A percentile compares a stretch with the other conserved stretches of the same genome.
These are phyloP conservation scores for Apostichopus leukothele DNA, from an alignment of 53 echinoderm and acorn worm species.

Conservation along the genomic window DNA sequence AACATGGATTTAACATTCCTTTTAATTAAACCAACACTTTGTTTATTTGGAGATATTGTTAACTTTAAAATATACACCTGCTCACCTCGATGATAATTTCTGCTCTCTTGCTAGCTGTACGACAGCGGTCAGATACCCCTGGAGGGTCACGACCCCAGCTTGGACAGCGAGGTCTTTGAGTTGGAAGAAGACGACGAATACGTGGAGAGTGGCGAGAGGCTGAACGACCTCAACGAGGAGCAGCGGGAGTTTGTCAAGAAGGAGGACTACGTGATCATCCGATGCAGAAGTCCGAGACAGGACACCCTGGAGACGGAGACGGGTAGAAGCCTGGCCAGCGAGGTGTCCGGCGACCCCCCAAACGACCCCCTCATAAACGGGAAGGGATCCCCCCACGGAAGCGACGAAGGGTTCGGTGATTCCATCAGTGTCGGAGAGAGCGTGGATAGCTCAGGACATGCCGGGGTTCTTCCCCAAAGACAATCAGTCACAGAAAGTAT, in stretches of 20 bases:
- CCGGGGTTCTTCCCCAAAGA: background rate
- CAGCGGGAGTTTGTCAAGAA: conserved; percentile 80
- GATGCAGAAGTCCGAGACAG: conserved; percentile 75
- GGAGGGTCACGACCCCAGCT: conserved; percentile 84
- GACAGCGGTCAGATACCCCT: conserved; percentile 44
- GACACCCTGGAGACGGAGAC: conserved; percentile 70
- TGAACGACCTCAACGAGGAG: conserved; percentile 70
- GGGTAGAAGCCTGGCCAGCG: conserved; percentile 77
- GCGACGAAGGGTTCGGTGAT: conserved; percentile 87
- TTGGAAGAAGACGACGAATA: conserved; percentile 90
- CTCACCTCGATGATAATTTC: too few relatives aligned
- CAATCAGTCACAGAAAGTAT: conserved; percentile 3
- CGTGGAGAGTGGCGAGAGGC: conserved; percentile 78
- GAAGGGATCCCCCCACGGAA: conserved; percentile 70
- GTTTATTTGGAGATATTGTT: too few relatives aligned
- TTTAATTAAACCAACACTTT: too few relatives aligned
- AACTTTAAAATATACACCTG: too few relatives aligned
- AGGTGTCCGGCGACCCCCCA: conserved; percentile 64
- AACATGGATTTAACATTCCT: too few relatives aligned
- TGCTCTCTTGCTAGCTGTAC: background rate
- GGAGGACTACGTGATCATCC: conserved; percentile 89
- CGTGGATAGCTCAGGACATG: conserved; percentile 54
- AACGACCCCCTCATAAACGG: conserved; percentile 59
- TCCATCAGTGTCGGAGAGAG: conserved; percentile 66
- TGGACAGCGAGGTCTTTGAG: conserved; percentile 98